phyloP scores from a whole-genome alignment of 2,113 vertebrate species.

The Balaenoptera acutorostrata region DNA sequence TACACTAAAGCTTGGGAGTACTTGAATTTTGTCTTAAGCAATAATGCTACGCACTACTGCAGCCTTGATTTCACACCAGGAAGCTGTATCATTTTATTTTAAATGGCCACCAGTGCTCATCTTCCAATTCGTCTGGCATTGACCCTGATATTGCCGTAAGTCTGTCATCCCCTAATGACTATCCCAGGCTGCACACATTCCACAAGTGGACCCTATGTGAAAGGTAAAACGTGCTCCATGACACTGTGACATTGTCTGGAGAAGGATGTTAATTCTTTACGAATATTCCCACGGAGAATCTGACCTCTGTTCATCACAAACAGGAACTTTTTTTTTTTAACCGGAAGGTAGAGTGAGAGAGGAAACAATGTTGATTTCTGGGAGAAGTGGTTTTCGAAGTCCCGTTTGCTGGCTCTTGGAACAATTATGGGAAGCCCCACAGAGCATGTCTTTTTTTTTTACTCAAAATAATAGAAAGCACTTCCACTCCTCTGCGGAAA shows the following conservation, averaged over 20 bases:
- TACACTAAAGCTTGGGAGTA: not conserved
- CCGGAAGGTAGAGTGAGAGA: constrained; percentile 56
- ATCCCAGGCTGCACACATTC: constrained; percentile 35
- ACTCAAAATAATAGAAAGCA: constrained; percentile 66
- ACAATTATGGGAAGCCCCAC: constrained; percentile 78
- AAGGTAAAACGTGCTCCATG: constrained; percentile 52
- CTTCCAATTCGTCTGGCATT: not conserved
- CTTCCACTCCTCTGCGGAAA: constrained; percentile 68
- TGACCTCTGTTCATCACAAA: constrained; percentile 46
- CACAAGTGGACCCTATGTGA: not conserved
- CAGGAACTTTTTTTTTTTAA: constrained; percentile 58
- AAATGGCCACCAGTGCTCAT: not conserved
- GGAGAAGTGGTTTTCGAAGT: constrained; percentile 65
- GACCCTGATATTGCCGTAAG: not conserved
- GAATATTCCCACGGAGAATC: constrained; percentile 46
- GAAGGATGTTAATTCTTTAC: constrained; percentile 31
- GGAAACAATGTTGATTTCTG: constrained; percentile 65
- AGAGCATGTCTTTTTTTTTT: constrained; percentile 67
- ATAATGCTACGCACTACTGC: not conserved
- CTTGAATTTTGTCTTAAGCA: not conserved
- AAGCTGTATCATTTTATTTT: not conserved
- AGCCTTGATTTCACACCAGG: not conserved
- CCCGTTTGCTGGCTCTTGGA: constrained; percentile 49
- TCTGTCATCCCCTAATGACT: constrained; percentile 56
- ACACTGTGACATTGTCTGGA: constrained; percentile 53